Base-by-base conservation (phyloP, 2,113 vertebrate genomes). In the Scolopax mira region DNA sequence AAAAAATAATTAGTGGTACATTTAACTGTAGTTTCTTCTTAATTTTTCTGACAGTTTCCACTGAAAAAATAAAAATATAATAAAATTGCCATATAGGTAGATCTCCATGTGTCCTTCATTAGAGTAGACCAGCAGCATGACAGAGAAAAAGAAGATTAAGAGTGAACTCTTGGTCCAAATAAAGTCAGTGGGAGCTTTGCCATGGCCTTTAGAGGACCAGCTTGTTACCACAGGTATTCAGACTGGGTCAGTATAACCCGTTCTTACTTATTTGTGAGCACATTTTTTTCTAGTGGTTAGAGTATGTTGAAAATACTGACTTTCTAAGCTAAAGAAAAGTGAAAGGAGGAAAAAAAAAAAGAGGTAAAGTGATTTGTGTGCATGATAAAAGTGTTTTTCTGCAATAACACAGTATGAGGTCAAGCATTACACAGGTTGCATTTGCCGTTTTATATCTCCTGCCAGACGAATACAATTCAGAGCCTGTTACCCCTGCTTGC, bases 401-500 rank as follows among this genome's bases (percentile, higher is more conserved):
- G 93, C 89, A 95, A 24, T 65, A 94, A 94, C 75, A 88, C 27
- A 78, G 92, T 88, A 86, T 92, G 95, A 94, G 87, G 88, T 94
- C 66, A 95, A 93, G 86, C 79, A 92, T 94, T 95, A 95, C 89
- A 81, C 61, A 75, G 89, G 90, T 80, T 93, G 69, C 88, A 93
- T 97, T 96, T 96, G 96, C 93, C 90, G 95, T 90, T 93, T 95
- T 91, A 71, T 79, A 73, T 95, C 82, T 97, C 92, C 91, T 97
- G 92, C 77, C 94, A 94, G 54, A 81, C 5, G 51, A 97, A 90
- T 88, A 98, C 97, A 98, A 98, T 97, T 87, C 88, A 2, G 18
- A 65, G 94, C 94, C 96, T 98, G 97, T 98, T 97, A 97, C 64
- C 31, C 75, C 7, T 0, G 91, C 82, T 62, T 89, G 77, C 94